Evolutionary conservation across 2,888 invertebrate genomes (phyloP), one percentile per base, ranked within the genome.

Genomic region (Pristionchus maxplancki): DNA sequence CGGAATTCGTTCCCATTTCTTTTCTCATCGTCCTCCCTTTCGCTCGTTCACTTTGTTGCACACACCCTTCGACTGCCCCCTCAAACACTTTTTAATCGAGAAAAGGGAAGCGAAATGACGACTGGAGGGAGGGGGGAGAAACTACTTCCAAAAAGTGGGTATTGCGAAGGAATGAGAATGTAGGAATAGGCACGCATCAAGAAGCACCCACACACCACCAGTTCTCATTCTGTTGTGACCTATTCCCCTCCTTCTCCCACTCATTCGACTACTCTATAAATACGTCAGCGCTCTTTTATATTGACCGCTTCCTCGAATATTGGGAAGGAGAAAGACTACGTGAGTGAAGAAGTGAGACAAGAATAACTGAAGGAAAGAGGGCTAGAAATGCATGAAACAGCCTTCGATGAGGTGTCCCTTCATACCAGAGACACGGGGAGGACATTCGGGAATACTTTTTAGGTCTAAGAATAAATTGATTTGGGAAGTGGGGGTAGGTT

Each of bases 31-130:
- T 64, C 64, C 13, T 64, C 31, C 64, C 62, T 31, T 15, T 64
- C 64, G 28, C 6, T 64, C 64, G 64, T 64, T 64, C 64, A 64
- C 6, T 34, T 15, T 37, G 71, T 71, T 71, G 71, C 71, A 71
- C 67, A 67, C 71, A 71, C 71, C 15, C 71, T 37, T 37, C 34
- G 8, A 4, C 71, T 67, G 64, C 31, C 64, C 64, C 58, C 34
- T 31, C 31, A 67, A 37, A 37, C 71, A 71, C 71, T 71, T 71
- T 71, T 71, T 71, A 71, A 71, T 71, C 71, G 71, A 71, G 71
- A 37, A 71, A 20, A 71, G 71, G 20, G 37, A 37, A n/a, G 17
- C 15, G 71, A 37, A 71, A 34, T 24, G 37, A 37, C 31, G 71
- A 20, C 8, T 8, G 62, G 37, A 37, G 17, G 20, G 37, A 71